Evolutionary conservation across 1,140 invertebrate genomes (phyloP).

Genomic region (Meloidogyne exigua): DNA sequence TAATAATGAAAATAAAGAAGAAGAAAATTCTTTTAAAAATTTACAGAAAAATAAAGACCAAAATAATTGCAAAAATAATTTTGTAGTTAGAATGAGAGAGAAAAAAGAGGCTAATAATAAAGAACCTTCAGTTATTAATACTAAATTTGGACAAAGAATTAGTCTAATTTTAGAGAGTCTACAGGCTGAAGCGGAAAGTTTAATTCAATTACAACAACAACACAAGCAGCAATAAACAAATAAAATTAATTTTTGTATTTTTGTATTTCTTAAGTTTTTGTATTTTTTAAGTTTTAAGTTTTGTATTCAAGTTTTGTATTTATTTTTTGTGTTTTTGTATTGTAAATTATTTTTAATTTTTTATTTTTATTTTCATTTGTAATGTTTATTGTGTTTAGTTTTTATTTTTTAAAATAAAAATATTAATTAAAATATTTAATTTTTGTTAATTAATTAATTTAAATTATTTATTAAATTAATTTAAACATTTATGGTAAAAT

Average conservation of each 20-base stretch:
- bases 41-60: not conserved
- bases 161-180: conserved; percentile 56
- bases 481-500: no score
- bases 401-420: no score
- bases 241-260: conserved; percentile 20
- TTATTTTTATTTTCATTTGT: no score
- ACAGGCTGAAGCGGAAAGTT: conserved; percentile 40
- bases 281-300: conserved; percentile 5
- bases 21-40: not conserved
- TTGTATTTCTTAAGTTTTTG: no score
- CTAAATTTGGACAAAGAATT: conserved; percentile 57
- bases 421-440: no score
- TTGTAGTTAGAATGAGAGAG: conserved; percentile 18
- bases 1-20: not conserved
- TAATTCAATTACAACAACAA: conserved; percentile 26
- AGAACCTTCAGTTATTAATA: conserved; percentile 5
- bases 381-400: no score
- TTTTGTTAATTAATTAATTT: no score
- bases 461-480: no score
- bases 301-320: conserved; percentile 10
- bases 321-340: not conserved
- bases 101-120: not conserved
- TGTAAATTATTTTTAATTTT: no score
- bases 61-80: not conserved
- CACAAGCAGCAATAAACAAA: conserved; percentile 10